These are phyloP conservation scores for Epizoanthus rinbou DNA, from an alignment of 92 coral and sea anemone species.

Conservation along the genomic window DNA sequence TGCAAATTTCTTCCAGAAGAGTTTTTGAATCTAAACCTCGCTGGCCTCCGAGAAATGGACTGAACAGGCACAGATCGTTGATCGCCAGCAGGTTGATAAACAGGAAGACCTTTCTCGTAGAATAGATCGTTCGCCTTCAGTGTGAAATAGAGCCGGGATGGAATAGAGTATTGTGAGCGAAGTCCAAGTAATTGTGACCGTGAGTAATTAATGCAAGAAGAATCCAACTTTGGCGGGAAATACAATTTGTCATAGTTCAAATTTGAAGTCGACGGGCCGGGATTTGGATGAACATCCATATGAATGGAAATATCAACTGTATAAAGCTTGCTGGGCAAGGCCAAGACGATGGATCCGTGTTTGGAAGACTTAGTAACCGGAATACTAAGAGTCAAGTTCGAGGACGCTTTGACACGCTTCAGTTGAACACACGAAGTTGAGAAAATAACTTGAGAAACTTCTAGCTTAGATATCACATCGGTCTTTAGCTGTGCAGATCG, in stretches of 20 bases:
- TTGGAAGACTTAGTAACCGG: constrained; percentile 18
- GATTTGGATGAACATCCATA: constrained; percentile 23
- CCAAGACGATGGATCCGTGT: constrained; percentile 21
- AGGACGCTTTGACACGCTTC: constrained; percentile 14
- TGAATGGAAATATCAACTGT: background rate
- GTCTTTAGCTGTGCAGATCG: no score
- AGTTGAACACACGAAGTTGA: constrained; percentile 1
- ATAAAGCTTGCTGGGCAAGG: constrained; percentile 7
- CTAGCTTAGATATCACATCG: no score
- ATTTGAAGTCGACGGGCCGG: constrained; percentile 4
- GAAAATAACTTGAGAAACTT: no score
- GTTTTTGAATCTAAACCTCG: background rate
- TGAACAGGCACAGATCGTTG: background rate
- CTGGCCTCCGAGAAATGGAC: background rate
- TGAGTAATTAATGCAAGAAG: background rate
- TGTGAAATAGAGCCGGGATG: background rate
- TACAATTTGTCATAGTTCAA: background rate
- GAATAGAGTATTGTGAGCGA: background rate
- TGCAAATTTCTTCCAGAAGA: constrained; percentile 1
- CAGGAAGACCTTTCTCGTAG: background rate
- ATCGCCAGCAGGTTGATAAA: background rate
- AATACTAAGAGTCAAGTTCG: constrained; percentile 8
- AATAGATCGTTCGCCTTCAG: background rate
- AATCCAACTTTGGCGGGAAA: background rate
- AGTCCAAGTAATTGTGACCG: constrained; percentile 5